Evolutionary conservation across 1,140 invertebrate species (phyloP), one percentile per base, ranked within the genome.

Genomic region (Phthorimaea operculella): DNA sequence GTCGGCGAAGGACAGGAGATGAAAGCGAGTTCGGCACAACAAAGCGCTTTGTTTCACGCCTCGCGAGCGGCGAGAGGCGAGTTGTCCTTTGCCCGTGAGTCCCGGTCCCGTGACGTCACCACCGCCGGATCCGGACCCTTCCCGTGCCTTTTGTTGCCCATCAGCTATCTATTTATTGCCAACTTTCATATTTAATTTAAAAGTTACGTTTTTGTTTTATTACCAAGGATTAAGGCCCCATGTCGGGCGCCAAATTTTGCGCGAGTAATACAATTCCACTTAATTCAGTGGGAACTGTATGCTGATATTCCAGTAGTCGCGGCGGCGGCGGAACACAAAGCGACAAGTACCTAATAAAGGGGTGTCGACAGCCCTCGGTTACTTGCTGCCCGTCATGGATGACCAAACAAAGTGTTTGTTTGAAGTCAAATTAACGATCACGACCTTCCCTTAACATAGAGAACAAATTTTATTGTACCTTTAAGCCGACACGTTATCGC

Each of bases 341-440:
- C 70, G 72, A 76, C 70, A 75, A 79, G 75, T 77, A n/a, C n/a
- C n/a, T n/a, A 83, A 77, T 80, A 81, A 80, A 79, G 72, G 76
- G 76, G 78, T 73, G 70, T 80, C 72, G 74, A 80, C 70, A 76
- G 74, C 64, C 60, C 68, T 67, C 66, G 64, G 64, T 56, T 60
- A 54, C 60, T 60, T 56, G 56, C 63, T 59, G 55, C 21, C 59
- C 58, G 58, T 56, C 58, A 56, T 42, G 59, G 17, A 21, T 59
- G 59, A 54, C 54, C 54, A 54, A 12, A 52, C 54, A 54, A 28
- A 21, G 48, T 18, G 15, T 47, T 47, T 21, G 48, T 50, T 21
- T 50, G 17, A 50, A 50, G 12, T 15, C 16, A 47, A 47, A 47
- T 16, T 47, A 47, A 47, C 15, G 12, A 47, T 14, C 15, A 39